Conservation (phyloP, 2,113 vertebrate genomes). For the Equus przewalskii region DNA sequence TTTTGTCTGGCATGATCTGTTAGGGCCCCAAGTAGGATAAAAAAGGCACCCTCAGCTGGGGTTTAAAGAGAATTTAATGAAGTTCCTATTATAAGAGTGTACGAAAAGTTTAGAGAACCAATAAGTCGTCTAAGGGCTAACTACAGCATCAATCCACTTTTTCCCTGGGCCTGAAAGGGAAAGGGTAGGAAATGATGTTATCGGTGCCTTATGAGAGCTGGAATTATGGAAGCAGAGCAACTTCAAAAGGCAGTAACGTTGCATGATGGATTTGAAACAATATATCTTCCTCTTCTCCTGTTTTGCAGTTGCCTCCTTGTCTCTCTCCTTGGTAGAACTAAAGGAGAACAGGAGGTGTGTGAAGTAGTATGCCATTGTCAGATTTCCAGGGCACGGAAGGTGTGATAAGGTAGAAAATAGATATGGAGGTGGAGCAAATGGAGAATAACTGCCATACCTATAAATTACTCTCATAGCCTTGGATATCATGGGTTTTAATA, state of each 20-base stretch:
- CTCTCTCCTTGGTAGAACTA: neutral
- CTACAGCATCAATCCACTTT: neutral
- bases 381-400: neutral
- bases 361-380: neutral
- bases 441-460: neutral
- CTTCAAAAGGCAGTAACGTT: neutral
- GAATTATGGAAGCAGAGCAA: neutral
- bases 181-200: neutral
- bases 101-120: neutral
- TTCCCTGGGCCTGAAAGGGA: neutral
- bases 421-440: neutral
- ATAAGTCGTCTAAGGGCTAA: neutral
- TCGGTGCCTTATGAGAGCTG: neutral
- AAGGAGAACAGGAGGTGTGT: neutral
- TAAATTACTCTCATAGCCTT: neutral
- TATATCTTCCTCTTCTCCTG: neutral
- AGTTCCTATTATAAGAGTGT: neutral
- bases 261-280: neutral
- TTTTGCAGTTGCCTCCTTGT: neutral
- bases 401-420: neutral
- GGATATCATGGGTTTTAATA: neutral
- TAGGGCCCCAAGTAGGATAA: neutral
- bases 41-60: neutral
- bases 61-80: neutral
- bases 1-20: neutral